Evolutionary conservation across 1,140 invertebrate genomes (phyloP).

Genomic region (Parasteatoda tepidariorum): DNA sequence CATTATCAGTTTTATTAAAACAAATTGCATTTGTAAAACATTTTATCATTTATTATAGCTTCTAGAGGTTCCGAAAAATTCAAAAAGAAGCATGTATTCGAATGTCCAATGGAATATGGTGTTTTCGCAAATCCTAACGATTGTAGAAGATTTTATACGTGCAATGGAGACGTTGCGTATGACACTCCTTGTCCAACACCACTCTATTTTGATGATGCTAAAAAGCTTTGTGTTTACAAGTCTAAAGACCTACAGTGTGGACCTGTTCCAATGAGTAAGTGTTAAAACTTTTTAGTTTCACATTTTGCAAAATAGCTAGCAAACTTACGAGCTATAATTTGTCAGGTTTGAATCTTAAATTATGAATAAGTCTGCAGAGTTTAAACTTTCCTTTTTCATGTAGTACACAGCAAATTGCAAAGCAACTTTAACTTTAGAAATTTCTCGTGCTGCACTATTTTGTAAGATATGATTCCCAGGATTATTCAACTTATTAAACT

Average conservation of each 20-base stretch:
- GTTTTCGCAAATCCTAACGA: conserved; percentile 90
- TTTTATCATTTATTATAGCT: conserved; percentile 6
- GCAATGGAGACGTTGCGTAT: conserved; percentile 88
- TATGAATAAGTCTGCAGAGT: too few relatives aligned
- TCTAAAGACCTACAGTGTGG: conserved; percentile 86
- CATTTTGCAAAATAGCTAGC: background rate
- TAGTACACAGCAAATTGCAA: too few relatives aligned
- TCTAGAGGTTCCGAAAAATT: background rate
- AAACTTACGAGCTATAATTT: background rate
- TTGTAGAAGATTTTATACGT: conserved; percentile 87
- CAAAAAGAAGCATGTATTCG: conserved; percentile 68
- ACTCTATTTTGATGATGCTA: conserved; percentile 89
- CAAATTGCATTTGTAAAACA: too few relatives aligned
- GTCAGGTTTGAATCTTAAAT: too few relatives aligned
- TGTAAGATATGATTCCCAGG: too few relatives aligned
- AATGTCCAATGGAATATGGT: conserved; percentile 79
- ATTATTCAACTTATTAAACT: too few relatives aligned
- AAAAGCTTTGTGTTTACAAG: conserved; percentile 91
- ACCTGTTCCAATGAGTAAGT: conserved; percentile 73
- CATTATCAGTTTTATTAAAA: too few relatives aligned
- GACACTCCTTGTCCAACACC: conserved; percentile 83
- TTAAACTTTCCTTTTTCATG: too few relatives aligned
- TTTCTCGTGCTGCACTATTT: too few relatives aligned
- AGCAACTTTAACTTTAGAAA: too few relatives aligned
- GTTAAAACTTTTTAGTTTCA: background rate